These are phyloP conservation scores for Cynocephalus volans DNA, from an alignment of 2,113 vertebrate species.

Conservation along the genomic window DNA sequence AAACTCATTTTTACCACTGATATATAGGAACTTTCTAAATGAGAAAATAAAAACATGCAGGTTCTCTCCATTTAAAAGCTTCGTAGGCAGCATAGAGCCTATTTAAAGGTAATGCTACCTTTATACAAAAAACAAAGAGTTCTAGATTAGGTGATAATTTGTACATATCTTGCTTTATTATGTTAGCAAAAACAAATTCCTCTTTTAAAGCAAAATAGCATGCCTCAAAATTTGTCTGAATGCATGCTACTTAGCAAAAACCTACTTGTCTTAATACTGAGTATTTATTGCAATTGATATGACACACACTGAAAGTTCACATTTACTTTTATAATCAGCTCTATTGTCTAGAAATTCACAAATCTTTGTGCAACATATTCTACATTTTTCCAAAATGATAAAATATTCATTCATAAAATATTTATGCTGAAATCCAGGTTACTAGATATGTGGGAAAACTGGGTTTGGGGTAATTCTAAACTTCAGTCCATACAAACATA, in stretches of 20 bases:
- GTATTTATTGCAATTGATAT: neutral
- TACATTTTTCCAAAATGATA: neutral
- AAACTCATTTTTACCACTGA: neutral
- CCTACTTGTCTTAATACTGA: neutral
- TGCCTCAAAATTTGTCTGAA: neutral
- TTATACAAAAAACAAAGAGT: neutral
- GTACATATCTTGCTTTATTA: neutral
- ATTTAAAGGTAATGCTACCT: neutral
- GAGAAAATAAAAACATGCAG: neutral
- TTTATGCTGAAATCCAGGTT: neutral
- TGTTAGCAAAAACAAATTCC: neutral
- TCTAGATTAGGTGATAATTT: neutral
- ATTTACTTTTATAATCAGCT: neutral
- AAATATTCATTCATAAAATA: neutral
- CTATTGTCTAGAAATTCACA: neutral
- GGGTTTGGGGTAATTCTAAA: neutral
- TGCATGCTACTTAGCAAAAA: neutral
- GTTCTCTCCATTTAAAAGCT: neutral
- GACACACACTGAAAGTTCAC: neutral
- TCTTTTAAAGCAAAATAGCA: neutral
- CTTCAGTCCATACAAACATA: neutral
- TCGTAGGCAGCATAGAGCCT: neutral
- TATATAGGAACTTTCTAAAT: neutral
- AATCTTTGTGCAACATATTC: neutral
- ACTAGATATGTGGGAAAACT: neutral